Evolutionary conservation across 2,113 vertebrate genomes (phyloP), one percentile per base, ranked within the genome.

Genomic region (Leptocoma aspasia): DNA sequence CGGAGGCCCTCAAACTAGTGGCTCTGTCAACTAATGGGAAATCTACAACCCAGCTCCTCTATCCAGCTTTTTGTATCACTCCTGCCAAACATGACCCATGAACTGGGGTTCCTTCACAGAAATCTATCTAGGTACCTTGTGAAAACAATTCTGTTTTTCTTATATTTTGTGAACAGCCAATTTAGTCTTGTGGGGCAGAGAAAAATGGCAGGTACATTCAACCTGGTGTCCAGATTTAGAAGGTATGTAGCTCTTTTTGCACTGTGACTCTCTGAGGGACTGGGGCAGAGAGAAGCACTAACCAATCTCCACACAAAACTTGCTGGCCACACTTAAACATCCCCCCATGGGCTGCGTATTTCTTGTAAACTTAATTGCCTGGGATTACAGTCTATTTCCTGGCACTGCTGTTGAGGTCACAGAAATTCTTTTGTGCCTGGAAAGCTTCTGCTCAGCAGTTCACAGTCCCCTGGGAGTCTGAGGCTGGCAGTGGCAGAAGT

Each of bases 281-380:
- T 3, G 3, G 10, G 15, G 13, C 1, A 5, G 30, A 16, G 50
- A 63, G 64, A 35, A 70, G 42, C 15, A 39, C 77, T 72, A 90
- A 59, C 52, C 42, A 54, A 70, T 82, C 45, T 77, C 54, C n/a
- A 13, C 28, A 39, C n/a, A 61, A 75, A 63, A 64, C 47, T 75
- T 53, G 31, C 61, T 31, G 45, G 49, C 44, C 3, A 3, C 64
- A 41, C 21, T 89, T 94, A 82, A 83, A 77, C 14, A 3, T 86
- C 15, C 35, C 71, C 14, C 82, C 69, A 75, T 35, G 81, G 92
- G 71, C 92, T 82, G 61, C 2, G 2, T 81, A 66, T 90, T 96
- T 96, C 94, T 97, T 95, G 71, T 96, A 96, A 97, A 95, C 63
- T 81, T 94, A 95, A 94, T 96, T 95, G 88, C 87, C 53, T 95